Percentiles rank a stretch among this genome's conserved stretches.
phyloP scores from a whole-genome alignment of 2,113 vertebrate genomes.

The Gadus macrocephalus region DNA sequence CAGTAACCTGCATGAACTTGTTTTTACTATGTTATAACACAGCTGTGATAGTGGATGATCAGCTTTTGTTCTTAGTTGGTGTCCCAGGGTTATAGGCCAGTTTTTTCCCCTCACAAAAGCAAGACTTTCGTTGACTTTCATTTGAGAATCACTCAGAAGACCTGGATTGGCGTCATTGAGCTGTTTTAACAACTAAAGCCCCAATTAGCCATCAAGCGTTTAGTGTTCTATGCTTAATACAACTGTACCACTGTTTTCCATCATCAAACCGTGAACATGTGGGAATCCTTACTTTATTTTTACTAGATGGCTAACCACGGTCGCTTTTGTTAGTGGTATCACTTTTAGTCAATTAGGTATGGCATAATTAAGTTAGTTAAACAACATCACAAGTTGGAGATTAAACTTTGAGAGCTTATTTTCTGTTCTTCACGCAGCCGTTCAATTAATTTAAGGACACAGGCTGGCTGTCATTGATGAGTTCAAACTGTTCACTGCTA shows the following conservation, averaged over 20 bases:
- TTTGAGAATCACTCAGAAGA: too few species aligned
- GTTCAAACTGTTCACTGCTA: too few species aligned
- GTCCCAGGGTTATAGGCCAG: too few species aligned
- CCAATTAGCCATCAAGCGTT: constrained; percentile 3
- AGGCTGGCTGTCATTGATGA: background rate
- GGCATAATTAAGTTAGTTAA: background rate
- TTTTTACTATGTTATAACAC: too few species aligned
- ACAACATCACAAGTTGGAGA: background rate
- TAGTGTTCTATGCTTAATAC: constrained; percentile 1
- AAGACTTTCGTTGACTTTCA: background rate
- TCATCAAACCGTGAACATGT: background rate
- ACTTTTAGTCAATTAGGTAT: background rate
- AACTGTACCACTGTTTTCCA: background rate
- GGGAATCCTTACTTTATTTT: background rate
- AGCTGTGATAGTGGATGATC: too few species aligned
- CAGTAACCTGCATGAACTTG: too few species aligned
- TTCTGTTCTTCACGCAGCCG: too few species aligned
- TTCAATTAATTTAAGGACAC: background rate
- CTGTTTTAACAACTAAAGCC: background rate
- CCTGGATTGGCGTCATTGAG: background rate
- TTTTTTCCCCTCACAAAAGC: background rate
- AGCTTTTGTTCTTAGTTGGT: too few species aligned
- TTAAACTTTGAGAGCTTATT: too few species aligned
- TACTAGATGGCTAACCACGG: background rate
- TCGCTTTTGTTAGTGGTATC: background rate